Base-by-base conservation (phyloP, 2,113 vertebrate genomes). In the Lophochroa leadbeateri region DNA sequence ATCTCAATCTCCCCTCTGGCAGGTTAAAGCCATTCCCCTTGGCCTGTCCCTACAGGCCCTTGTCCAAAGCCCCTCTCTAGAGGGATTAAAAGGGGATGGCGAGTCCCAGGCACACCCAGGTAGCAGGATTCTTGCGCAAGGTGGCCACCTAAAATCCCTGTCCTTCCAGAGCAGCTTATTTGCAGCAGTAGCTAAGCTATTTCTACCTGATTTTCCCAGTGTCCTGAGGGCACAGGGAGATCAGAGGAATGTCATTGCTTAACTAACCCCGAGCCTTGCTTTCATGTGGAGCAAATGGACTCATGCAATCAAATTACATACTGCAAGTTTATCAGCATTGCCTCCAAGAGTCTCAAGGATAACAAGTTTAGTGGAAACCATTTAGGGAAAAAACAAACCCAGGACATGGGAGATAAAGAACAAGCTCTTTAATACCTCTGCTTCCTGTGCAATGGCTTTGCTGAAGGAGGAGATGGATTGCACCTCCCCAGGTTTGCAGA, bases 291-390 rank as follows among this genome's bases (percentile, higher is more conserved):
- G n/a, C 61, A 61, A 91, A 92, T 16, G 58, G 84, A 49, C 68
- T 77, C 58, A 2, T 3, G 4, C 58, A 96, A 96, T 91, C 82
- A 57, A 87, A 93, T 88, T 69, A 94, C 91, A 82, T 58, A 35
- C 75, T 63, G 41, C 16, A 44, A 93, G 71, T 86, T 90, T 91
- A 84, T 92, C 93, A 88, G 53, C 78, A 39, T 93, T 90, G 96
- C 91, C 92, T 88, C 71, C 82, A 43, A 82, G 84, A 49, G 78
- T 88, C 78, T 95, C 67, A 41, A 46, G 87, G 87, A 70, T 63
- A 86, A 93, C 5, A 6, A 78, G 58, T 86, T 88, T 58, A 95
- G 79, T 17, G 69, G 90, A 82, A 81, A 80, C 67, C 77, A 13
- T 74, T 91, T n/a, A 63, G 79, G 58, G 74, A 71, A 53, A 77